These are phyloP conservation scores for Rhinophrynus dorsalis DNA, from an alignment of 2,797 vertebrate species.

Conservation along the genomic window DNA sequence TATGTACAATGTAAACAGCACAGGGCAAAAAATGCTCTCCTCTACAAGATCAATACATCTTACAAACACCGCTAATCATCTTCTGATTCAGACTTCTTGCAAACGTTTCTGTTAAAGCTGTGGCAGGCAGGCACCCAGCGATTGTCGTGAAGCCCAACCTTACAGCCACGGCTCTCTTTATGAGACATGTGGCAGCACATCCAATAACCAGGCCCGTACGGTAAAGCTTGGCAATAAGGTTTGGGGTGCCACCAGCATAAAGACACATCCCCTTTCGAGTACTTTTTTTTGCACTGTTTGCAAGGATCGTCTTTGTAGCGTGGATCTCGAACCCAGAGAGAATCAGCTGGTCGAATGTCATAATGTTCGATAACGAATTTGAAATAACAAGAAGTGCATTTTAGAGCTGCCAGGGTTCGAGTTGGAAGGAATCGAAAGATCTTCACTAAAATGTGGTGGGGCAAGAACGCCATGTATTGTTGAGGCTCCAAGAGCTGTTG, in stretches of 20 bases:
- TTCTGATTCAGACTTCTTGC: slow-evolving; percentile 73
- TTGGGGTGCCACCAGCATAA: slow-evolving; percentile 98
- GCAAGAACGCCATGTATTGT: slow-evolving; percentile 84
- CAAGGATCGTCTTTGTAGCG: slow-evolving; percentile 95
- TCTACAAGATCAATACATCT: slow-evolving; percentile 57
- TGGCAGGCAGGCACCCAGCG: slow-evolving; percentile 91
- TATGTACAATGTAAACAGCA: slow-evolving; percentile 90
- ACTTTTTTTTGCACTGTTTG: slow-evolving; percentile 92
- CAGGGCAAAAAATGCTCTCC: slow-evolving; percentile 71
- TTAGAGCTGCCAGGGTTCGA: slow-evolving; percentile 85
- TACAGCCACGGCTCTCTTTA: slow-evolving; percentile 88
- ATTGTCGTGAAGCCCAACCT: slow-evolving; percentile 96
- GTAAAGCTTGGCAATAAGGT: slow-evolving; percentile 90
- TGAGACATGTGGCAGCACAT: slow-evolving; percentile 89
- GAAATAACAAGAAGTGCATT: slow-evolving; percentile 91
- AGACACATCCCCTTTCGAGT: slow-evolving; percentile 85
- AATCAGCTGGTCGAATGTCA: slow-evolving; percentile 87
- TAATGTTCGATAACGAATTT: slow-evolving; percentile 88
- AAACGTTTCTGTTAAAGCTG: slow-evolving; percentile 84
- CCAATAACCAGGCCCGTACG: slow-evolving; percentile 94
- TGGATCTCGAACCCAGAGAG: slow-evolving; percentile 91
- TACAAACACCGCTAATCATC: slow-evolving; percentile 65
- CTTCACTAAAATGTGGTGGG: slow-evolving; percentile 88
- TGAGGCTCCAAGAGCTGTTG: slow-evolving; percentile 91
- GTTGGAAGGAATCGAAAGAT: slow-evolving; percentile 88